Evolutionary conservation across 2,797 vertebrate species (phyloP).

Genomic region (Champsocephalus gunnari): DNA sequence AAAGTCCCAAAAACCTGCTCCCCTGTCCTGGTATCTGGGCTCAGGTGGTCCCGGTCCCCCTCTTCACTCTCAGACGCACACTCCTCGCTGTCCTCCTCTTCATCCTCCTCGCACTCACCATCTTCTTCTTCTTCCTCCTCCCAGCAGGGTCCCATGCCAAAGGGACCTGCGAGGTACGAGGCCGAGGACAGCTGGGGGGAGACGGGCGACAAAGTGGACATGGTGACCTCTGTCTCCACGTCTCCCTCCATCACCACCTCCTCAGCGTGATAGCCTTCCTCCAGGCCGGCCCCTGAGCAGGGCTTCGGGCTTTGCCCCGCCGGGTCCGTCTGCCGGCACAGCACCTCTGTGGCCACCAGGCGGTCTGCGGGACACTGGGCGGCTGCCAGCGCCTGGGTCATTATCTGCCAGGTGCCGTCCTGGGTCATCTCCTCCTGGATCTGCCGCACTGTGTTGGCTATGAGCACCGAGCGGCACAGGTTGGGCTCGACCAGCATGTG

Average conservation of each 20-base stretch:
- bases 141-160: conserved; percentile 85
- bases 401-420: conserved; percentile 92
- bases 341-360: conserved; percentile 91
- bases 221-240: conserved; percentile 72
- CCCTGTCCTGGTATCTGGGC: conserved; percentile 86
- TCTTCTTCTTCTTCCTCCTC: conserved; percentile 83
- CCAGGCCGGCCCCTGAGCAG: conserved; percentile 68
- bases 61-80: conserved; percentile 84
- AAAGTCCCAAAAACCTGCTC: conserved; percentile 95
- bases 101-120: conserved; percentile 74
- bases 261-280: conserved; percentile 77
- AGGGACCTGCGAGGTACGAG: conserved; percentile 78
- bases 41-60: conserved; percentile 79
- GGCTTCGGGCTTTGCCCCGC: conserved; percentile 80
- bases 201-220: conserved; percentile 73
- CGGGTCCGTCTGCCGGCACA: conserved; percentile 87
- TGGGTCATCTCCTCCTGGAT: conserved; percentile 98
- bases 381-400: conserved; percentile 84
- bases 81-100: conserved; percentile 86
- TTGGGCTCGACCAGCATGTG: conserved; percentile 98
- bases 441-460: conserved; percentile 97
- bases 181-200: conserved; percentile 72
- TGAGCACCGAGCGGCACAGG: conserved; percentile 96
- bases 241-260: conserved; percentile 83
- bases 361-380: conserved; percentile 87